Evolutionary conservation across 2,888 invertebrate genomes (phyloP), one percentile per base, ranked within the genome.

Genomic region (Selenia dentaria): DNA sequence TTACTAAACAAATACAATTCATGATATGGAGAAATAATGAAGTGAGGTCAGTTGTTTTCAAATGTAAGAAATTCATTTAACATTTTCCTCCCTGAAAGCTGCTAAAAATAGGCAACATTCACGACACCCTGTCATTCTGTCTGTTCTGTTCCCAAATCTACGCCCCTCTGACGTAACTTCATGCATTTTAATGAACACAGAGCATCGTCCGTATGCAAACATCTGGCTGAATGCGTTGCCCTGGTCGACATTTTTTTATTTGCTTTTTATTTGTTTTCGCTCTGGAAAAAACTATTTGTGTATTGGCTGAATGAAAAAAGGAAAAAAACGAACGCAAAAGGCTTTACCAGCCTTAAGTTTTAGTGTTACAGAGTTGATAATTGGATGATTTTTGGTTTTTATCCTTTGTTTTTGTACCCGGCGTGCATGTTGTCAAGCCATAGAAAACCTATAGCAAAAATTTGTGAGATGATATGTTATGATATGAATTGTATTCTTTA

Each of bases 131-230:
- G 11, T 9, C n/a, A 9, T 13, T 9, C 1, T 5, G n/a, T 1
- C 38, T 6, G 28, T 9, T 38, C 28, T 39, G 33, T 11, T 13
- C 6, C 25, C 31, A 52, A 52, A 39, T 66, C 63, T 62, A 12
- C 65, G 57, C 14, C 22, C 14, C 26, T 41, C 16, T 42, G 59
- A 64, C 67, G 67, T 63, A 69, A 71, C 64, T 75, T 77, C 83
- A 82, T 85, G 76, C 81, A 86, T 86, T 86, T 85, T 84, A 85
- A 85, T 85, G 83, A 85, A 74, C 57, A 60, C 54, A 56, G 64
- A 65, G 60, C 70, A 68, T 62, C 62, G 68, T 59, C 61, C 70
- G 64, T 73, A 51, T 77, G 73, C 69, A 69, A 70, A 70, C 71
- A 68, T 46, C 35, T 52, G 51, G 58, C 62, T 67, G 70, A 70